Base-by-base conservation (phyloP, 2,113 vertebrate species). In the Aphyosemion australe region DNA sequence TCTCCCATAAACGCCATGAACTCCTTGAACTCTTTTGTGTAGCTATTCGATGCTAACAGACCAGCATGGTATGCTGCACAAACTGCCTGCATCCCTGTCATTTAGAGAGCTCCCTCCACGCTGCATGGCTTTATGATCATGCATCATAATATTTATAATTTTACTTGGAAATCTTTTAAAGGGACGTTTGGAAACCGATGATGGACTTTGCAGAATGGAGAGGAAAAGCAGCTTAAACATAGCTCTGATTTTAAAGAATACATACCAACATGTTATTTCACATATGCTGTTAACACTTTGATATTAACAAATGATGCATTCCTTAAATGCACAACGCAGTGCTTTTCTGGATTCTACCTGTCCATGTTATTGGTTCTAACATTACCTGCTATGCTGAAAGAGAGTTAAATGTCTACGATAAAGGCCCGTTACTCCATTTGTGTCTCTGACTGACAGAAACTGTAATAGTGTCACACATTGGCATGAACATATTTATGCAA, bases 1-100 rank as follows among this genome's bases (percentile, higher is more conserved):
- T 98, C 96, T 86, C 97, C 97, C 6, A 93, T 97, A 84, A 96
- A 96, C 43, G 94, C 95, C 88, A 98, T 91, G 82, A 89, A 88
- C 80, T 86, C 88, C 68, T 83, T 99, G 94, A 98, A 99, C 93
- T 98, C 96, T 13, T 98, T 99, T 87, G 97, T 99, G 90, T 99
- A 95, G 92, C 74, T 64, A 58, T 37, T 61, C 59, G 18, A 41
- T 45, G 47, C 18, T 66, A 16, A 48, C 66, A 43, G 49, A 65
- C 26, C 55, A 15, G 50, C 53, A 6, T 32, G 49, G 65, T 69
- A 46, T 14, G 19, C 61, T 57, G 54, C 75, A 59, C 72, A 69
- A 80, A 74, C 77, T 71, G 53, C 69, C 83, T 76, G 14, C 56
- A 31, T 48, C 71, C 69, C 65, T 56, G 72, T 66, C 16, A 55